Evolutionary conservation across 30 jellyfish, hydroid and myxozoan species (phyloP), one percentile per base, ranked within the genome.

Genomic region (Rhopilema esculentum): DNA sequence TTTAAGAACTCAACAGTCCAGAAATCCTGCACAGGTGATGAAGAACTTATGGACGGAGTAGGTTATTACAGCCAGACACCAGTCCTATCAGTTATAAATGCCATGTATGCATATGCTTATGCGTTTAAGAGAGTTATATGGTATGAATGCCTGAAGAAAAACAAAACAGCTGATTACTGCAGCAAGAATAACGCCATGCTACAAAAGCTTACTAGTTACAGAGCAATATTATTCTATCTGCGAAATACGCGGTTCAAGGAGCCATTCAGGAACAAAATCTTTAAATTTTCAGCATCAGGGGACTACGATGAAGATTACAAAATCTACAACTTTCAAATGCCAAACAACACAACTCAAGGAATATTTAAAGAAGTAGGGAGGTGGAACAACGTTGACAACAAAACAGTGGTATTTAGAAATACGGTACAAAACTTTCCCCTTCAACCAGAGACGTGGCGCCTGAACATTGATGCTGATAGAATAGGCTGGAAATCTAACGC

Each of bases 81-180:
- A 4, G 90, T 91, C 18, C 23, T 77, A 26, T 29, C 85, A 16
- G 97, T 91, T 16, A 91, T 91, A 27, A 91, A 91, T 62, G 97
- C 95, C 0, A 91, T 91, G 12, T 91, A 91, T 64, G 95, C 95
- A 0, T 91, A 72, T 64, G 97, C 95, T 0, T 22, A 91, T 86
- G 91, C 88, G 15, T 82, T 91, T 64, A 30, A 87, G 66, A 50
- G 79, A 1, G 71, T 84, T 0, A 75, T 91, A 22, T 53, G 79
- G 82, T 12, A 0, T 8, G 79, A 66, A 20, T 91, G 97, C 33
- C 30, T 79, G 0, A 8, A 33, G 20, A 27, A 25, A 29, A 79
- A 88, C 49, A 71, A 49, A 29, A 75, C 88, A 0, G 91, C 72
- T 31, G 1, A 23, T 12, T n/a, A 83, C 30, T 75, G 88, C 68